Evolutionary conservation across 2,113 vertebrate genomes (phyloP), one percentile per base, ranked within the genome.

Genomic region (Elephantulus edwardii): DNA sequence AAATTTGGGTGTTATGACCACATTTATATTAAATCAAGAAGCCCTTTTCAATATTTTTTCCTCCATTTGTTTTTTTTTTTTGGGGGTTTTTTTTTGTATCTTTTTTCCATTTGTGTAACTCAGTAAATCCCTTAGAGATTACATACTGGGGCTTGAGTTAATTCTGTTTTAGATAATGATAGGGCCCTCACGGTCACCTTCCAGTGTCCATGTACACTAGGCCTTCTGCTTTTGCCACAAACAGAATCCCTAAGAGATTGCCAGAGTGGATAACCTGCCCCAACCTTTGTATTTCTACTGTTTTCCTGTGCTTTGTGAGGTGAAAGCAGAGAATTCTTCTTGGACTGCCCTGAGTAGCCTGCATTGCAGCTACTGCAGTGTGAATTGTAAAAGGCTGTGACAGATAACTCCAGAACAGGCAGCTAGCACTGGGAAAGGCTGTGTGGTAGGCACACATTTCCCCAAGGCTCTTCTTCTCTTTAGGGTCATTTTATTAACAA

Each of bases 361-460:
- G 68, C 60, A n/a, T 92, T 8, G 79, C 87, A 86, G 71, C 95
- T 95, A 62, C 93, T 96, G 35, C 92, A 94, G 10, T 68, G 66
- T 38, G 92, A 91, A 83, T 85, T 89, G 62, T 88, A 84, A 95
- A 91, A 91, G 86, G 90, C 89, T 94, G 68, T 95, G 94, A 91
- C 64, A 71, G 83, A 83, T 94, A 38, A 89, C 88, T 94, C 81
- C 80, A 78, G 93, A 91, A 64, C 88, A 86, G 95, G 96, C 96
- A 96, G 96, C 95, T 92, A 92, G 94, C 90, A 44, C 90, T 93
- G 93, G 96, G 94, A 96, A 93, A 95, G 81, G 88, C 91, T 38
- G 56, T 85, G 86, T 94, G 33, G 64, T 93, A 80, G 88, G 94
- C 95, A 91, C 81, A 75, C 13, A 28, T 87, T 96, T 91, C 96